Base-by-base conservation (phyloP, 2,888 invertebrate genomes). In the Proisotoma minuta region DNA sequence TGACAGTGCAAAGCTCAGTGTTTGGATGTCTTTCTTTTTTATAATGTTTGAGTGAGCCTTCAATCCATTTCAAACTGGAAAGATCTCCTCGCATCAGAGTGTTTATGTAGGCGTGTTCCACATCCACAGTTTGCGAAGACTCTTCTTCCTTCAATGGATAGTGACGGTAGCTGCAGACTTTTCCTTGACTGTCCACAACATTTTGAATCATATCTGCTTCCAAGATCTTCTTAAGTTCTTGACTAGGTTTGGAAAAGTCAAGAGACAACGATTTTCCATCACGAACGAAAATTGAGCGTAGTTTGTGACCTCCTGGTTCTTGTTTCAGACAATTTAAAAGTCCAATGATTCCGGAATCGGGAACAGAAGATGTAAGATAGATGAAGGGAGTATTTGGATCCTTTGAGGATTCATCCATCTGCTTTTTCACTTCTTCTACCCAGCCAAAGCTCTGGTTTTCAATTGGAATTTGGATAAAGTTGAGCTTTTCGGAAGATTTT, bases 31-130 rank as follows among this genome's bases (percentile, higher is more conserved):
- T 27, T 10, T 79, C 78, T 62, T 78, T 79, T 76, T 81, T 81
- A 75, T 85, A 83, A 75, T 83, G 84, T 47, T 85, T 82, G 52
- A 87, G 82, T 57, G 88, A 88, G 59, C 91, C 91, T 81, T 91
- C 95, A 76, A 97, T 91, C 97, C 91, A 98, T 75, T 86, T 85
- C 72, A 94, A 83, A 74, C 90, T 95, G 22, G 95, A 86, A 71
- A 99, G 83, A 80, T 99, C 98, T 60, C 98, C 98, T 76, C 96
- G 85, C 18, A 87, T 87, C 73, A 94, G 78, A 1, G 94, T 89
- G 80, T 98, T 97, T 56, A 98, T 89, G 79, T 93, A 97, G 15
- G 97, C 97, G 80, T 96, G 92, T 77, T 93, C 89, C 60, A 92
- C 89, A 47, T 76, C 73, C 56, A 76, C 73, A 66, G 74, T 73